phyloP scores from a whole-genome alignment of 2,797 vertebrate species.

The Typhlichthys subterraneus region DNA sequence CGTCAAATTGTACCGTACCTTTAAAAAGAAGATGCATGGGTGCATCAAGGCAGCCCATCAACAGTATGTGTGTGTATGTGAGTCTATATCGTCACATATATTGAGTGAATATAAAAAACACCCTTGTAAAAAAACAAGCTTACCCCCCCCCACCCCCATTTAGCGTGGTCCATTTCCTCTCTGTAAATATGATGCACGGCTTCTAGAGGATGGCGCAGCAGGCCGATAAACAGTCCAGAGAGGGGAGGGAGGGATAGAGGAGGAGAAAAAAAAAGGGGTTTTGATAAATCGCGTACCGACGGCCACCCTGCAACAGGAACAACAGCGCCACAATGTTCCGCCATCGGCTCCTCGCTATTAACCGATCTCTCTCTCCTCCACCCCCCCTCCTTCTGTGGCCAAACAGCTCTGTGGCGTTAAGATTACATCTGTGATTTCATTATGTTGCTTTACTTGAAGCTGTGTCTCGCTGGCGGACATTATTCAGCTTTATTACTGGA shows the following conservation, averaged over 20 bases:
- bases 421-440: conserved; percentile 66
- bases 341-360: conserved; percentile 44
- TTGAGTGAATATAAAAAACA: neutral
- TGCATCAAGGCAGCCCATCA: too few relatives aligned
- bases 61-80: too few relatives aligned
- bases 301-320: conserved; percentile 16
- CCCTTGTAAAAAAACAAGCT: too few relatives aligned
- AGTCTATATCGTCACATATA: too few relatives aligned
- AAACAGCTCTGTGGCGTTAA: conserved; percentile 37
- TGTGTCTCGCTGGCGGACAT: conserved; percentile 62
- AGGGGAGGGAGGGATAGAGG: too few relatives aligned
- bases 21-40: too few relatives aligned
- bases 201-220: neutral
- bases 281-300: conserved; percentile 32
- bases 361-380: conserved; percentile 27
- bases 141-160: neutral
- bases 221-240: neutral
- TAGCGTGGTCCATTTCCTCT: neutral
- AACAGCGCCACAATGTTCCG: conserved; percentile 21
- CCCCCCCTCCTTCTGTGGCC: conserved; percentile 15
- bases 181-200: neutral
- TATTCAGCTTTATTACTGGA: conserved; percentile 56
- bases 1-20: too few relatives aligned
- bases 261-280: neutral
- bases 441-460: conserved; percentile 65